These are phyloP conservation scores for Chionis minor DNA, from an alignment of 2,113 vertebrate genomes.

Conservation along the genomic window DNA sequence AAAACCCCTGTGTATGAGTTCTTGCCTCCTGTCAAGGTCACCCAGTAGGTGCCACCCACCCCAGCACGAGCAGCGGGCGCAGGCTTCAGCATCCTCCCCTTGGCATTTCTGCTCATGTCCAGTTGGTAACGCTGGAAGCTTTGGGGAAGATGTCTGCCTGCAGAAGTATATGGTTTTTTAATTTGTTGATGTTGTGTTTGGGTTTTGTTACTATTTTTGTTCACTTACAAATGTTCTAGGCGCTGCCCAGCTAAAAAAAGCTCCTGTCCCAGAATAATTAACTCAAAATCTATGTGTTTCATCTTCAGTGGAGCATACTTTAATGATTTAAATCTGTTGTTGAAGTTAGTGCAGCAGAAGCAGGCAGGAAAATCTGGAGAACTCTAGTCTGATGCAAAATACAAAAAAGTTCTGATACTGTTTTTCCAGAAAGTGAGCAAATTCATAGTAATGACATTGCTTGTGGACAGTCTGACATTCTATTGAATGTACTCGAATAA, in stretches of 20 bases:
- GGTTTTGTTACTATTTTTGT: not conserved
- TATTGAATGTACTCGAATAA: not conserved
- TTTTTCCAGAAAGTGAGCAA: not conserved
- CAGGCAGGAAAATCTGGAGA: not conserved
- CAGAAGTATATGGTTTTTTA: not conserved
- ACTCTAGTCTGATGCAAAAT: not conserved
- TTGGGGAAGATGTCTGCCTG: not conserved
- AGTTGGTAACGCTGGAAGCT: not conserved
- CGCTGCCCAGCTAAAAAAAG: not conserved
- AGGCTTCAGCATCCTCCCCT: not conserved
- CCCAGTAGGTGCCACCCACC: rapidly evolving
- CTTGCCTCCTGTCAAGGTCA: not conserved
- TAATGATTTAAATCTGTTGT: not conserved
- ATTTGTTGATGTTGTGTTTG: not conserved
- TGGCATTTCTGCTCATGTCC: not conserved
- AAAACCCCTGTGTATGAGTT: not conserved
- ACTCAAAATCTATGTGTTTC: not conserved
- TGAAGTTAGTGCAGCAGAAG: not conserved
- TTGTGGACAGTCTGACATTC: not conserved
- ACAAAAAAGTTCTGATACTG: not conserved
- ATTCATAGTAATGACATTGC: not conserved
- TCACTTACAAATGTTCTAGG: not conserved
- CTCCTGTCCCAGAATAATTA: not conserved
- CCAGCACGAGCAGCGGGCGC: not conserved
- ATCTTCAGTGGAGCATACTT: not conserved